phyloP scores from a whole-genome alignment of 2,113 vertebrate genomes.

The Reinhardtius hippoglossoides region DNA sequence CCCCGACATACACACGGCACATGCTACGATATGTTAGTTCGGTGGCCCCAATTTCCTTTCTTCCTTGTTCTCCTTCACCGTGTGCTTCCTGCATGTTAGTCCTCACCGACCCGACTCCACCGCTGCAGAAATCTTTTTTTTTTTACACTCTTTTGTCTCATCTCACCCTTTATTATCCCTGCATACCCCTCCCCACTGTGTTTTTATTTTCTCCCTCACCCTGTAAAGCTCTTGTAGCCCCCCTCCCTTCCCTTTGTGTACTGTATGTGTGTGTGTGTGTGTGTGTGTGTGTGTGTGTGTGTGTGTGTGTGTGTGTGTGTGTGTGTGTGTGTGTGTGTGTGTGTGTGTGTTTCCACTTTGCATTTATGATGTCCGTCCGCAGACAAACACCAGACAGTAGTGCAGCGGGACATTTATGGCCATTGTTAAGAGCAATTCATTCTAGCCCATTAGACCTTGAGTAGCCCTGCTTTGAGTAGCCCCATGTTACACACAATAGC shows the following conservation, averaged over 20 bases:
- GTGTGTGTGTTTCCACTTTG: conserved; percentile 27
- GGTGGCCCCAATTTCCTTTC: conserved; percentile 10
- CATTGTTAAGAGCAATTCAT: conserved; percentile 66
- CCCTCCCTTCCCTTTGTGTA: conserved; percentile 39
- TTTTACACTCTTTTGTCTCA: neutral
- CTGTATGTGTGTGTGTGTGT: conserved; percentile 16
- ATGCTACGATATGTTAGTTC: conserved; percentile 45
- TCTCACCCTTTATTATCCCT: neutral
- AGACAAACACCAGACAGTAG: conserved; percentile 28
- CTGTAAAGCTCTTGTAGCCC: conserved; percentile 19
- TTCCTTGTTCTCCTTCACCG: neutral
- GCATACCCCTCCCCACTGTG: conserved; percentile 9
- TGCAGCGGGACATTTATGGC: conserved; percentile 52
- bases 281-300: neutral
- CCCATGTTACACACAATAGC: conserved; percentile 5
- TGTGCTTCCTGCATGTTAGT: neutral
- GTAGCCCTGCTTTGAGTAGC: conserved; percentile 10
- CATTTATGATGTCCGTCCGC: conserved; percentile 35
- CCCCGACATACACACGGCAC: conserved; percentile 53
- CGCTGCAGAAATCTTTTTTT: neutral
- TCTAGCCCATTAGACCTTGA: conserved; percentile 68
- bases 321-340: conserved; percentile 19
- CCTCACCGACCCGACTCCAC: neutral
- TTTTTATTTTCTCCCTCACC: conserved; percentile 27
- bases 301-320: neutral